Conservation (phyloP, 2,888 invertebrate genomes). For the Limulus polyphemus region DNA sequence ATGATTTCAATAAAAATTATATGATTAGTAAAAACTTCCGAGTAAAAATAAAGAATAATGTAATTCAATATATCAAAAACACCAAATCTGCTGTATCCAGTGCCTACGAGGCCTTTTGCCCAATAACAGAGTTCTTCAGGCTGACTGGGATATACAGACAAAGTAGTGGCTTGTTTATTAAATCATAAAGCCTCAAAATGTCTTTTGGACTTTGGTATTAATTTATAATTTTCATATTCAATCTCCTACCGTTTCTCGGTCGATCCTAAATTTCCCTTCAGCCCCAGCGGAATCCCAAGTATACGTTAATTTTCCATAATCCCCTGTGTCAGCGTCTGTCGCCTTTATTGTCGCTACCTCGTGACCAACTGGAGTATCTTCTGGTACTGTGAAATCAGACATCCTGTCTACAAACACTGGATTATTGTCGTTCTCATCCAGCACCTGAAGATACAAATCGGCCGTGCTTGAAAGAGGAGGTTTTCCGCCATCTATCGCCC, state of each 20-base stretch:
- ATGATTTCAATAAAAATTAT: too few species aligned
- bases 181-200: too few species aligned
- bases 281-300: conserved; percentile 71
- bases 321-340: conserved; percentile 67
- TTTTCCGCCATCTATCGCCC: conserved; percentile 67
- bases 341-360: conserved; percentile 58
- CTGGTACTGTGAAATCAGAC: conserved; percentile 49
- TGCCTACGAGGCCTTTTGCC: too few species aligned
- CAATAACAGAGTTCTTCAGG: too few species aligned
- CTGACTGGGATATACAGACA: too few species aligned
- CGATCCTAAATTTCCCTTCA: conserved; percentile 51
- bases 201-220: not conserved
- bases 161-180: too few species aligned
- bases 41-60: too few species aligned
- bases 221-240: not conserved
- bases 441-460: conserved; percentile 54
- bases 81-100: too few species aligned
- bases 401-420: conserved; percentile 62
- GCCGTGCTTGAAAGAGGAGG: conserved; percentile 52
- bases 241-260: conserved; percentile 51
- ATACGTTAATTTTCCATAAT: conserved; percentile 77
- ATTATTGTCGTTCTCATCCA: conserved; percentile 88
- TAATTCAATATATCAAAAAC: too few species aligned
- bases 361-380: conserved; percentile 56
- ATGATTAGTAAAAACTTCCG: too few species aligned